Evolutionary conservation across 2,888 invertebrate genomes (phyloP), one percentile per base, ranked within the genome.

Genomic region (Crematogaster levior): DNA sequence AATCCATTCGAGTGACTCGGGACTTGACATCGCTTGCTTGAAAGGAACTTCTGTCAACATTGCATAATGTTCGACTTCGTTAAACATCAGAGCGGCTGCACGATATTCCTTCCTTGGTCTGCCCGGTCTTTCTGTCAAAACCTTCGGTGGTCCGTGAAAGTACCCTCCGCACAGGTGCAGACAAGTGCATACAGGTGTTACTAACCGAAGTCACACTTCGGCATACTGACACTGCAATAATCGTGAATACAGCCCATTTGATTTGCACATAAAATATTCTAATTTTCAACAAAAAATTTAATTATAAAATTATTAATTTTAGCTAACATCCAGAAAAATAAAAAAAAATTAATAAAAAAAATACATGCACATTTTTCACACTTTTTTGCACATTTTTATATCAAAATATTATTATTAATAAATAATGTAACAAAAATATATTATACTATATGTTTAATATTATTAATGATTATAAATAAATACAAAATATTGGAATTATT

Each of bases 391-490:
- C n/a, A n/a, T n/a, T 61, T 61, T 37, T 4, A n/a, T 24, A 5
- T 53, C 4, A 53, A 24, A 53, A 12, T 61, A 2, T 12, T 34
- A 34, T 60, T 21, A 34, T n/a, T 21, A 61, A 61, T 37, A 37
- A 21, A 37, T 37, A 21, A 61, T 21, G 12, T 21, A 60, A 37
- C 7, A 37, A 21, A 60, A 37, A 15, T 21, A 21, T 12, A 15
- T 24, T 40, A 15, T 24, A 63, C 24, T 3, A 15, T 6, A 0
- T 34, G 40, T 37, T 40, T 24, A 61, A 24, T 40, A 15, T 63
- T 63, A 63, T 40, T 63, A 63, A 40, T 40, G 15, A 40, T 40
- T 63, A 37, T 21, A 40, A 34, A n/a, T 34, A n/a, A n/a, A n/a
- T 40, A 3, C 3, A 24, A 15, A 40, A 63, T 63, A 24, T 61